These are phyloP conservation scores for Leptoteleia sp. DNA, from an alignment of 1,140 invertebrate species.

Conservation along the genomic window DNA sequence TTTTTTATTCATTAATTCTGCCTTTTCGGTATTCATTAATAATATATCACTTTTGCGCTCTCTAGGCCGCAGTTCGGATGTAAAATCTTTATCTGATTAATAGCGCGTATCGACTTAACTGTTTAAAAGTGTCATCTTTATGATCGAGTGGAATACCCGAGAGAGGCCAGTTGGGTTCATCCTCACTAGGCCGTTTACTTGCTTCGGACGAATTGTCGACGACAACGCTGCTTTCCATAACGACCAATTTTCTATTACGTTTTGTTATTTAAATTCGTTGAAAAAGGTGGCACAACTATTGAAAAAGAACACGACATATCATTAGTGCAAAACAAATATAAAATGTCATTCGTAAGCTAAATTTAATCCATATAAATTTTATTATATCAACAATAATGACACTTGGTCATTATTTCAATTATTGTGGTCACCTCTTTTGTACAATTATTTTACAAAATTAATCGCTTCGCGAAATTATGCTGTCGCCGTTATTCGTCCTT, in stretches of 20 bases:
- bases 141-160: slow-evolving; percentile 75
- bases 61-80: slow-evolving; percentile 81
- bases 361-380: slow-evolving; percentile 51
- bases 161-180: slow-evolving; percentile 81
- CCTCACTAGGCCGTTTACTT: slow-evolving; percentile 77
- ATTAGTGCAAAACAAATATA: slow-evolving; percentile 16
- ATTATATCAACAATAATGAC: slow-evolving; percentile 37
- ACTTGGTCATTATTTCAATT: slow-evolving; percentile 1
- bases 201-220: slow-evolving; percentile 10
- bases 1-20: slow-evolving; percentile 71
- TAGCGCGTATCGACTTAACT: slow-evolving; percentile 71
- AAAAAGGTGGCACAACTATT: slow-evolving; percentile 12
- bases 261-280: background rate
- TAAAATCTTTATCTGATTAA: slow-evolving; percentile 73
- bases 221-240: slow-evolving; percentile 6
- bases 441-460: slow-evolving; percentile 18
- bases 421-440: background rate
- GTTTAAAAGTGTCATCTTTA: slow-evolving; percentile 70
- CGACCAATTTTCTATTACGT: slow-evolving; percentile 15
- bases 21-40: slow-evolving; percentile 76
- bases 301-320: background rate
- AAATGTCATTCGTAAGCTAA: slow-evolving; percentile 37
- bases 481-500: slow-evolving; percentile 3
- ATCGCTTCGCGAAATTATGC: slow-evolving; percentile 10
- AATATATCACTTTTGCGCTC: slow-evolving; percentile 80